phyloP scores from a whole-genome alignment of 2,888 invertebrate genomes.

The Brachynemurus nebulosus region DNA sequence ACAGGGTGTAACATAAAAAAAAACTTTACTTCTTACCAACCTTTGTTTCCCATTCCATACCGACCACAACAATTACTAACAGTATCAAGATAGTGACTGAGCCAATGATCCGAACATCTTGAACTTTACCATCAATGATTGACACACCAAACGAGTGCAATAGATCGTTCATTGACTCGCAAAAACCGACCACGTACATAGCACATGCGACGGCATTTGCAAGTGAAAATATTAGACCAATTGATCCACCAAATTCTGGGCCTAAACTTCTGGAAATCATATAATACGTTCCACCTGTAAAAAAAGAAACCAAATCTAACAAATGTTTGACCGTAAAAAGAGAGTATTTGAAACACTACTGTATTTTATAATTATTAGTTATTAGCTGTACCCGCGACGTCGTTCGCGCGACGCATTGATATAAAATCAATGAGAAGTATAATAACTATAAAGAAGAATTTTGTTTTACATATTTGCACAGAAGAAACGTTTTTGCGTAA shows the following conservation, averaged over 20 bases:
- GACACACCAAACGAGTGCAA: constrained; percentile 38
- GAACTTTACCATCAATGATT: constrained; percentile 51
- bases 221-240: constrained; percentile 89
- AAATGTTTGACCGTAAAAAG: too few relatives aligned
- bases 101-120: constrained; percentile 73
- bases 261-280: constrained; percentile 96
- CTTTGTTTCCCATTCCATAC: constrained; percentile 97
- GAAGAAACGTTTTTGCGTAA: too few relatives aligned
- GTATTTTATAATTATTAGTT: too few relatives aligned
- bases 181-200: constrained; percentile 98
- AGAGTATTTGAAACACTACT: too few relatives aligned
- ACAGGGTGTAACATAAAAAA: too few relatives aligned
- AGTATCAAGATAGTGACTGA: constrained; percentile 69
- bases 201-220: constrained; percentile 95
- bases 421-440: too few relatives aligned
- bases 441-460: too few relatives aligned
- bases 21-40: constrained; percentile 35
- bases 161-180: constrained; percentile 72
- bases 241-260: constrained; percentile 93
- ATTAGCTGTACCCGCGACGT: too few relatives aligned
- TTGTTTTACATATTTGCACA: too few relatives aligned
- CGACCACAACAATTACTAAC: constrained; percentile 79
- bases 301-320: too few relatives aligned
- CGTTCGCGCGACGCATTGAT: too few relatives aligned
- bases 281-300: constrained; percentile 89